Conservation (phyloP, 2,888 invertebrate genomes). For the Amblyjoppa proteus region DNA sequence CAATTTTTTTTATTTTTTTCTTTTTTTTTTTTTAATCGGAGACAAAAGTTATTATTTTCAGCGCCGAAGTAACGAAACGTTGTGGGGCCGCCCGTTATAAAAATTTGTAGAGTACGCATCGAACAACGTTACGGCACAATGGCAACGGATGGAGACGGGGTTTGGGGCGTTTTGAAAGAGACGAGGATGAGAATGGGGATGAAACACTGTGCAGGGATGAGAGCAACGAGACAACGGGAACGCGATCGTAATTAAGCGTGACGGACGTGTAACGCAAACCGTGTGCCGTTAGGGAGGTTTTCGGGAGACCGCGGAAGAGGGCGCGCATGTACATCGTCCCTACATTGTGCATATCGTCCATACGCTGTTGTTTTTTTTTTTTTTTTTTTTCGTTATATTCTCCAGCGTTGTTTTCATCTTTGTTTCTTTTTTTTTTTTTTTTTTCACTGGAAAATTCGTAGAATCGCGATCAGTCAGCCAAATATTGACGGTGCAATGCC, state of each 20-base stretch:
- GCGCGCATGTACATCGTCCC: background rate
- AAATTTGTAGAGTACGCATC: conserved; percentile 5
- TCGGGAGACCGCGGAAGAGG: conserved; percentile 2
- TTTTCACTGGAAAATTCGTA: conserved; percentile 52
- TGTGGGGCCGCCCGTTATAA: background rate
- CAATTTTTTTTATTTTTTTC: too few species aligned
- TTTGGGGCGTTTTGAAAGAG: conserved; percentile 14
- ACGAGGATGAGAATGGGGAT: conserved; percentile 18
- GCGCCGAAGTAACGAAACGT: background rate
- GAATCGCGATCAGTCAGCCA: conserved; percentile 57
- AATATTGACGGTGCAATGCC: conserved; percentile 71
- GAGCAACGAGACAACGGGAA: conserved; percentile 60
- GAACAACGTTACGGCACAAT: conserved; percentile 27
- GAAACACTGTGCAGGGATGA: conserved; percentile 9
- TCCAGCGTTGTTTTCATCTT: conserved; percentile 19
- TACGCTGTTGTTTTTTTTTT: conserved; percentile 13
- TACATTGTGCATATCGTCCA: background rate
- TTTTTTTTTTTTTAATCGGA: background rate
- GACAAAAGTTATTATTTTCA: background rate
- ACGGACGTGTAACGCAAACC: conserved; percentile 69
- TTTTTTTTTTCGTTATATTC: conserved; percentile 28
- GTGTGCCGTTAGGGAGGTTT: conserved; percentile 41
- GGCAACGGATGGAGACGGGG: conserved; percentile 34
- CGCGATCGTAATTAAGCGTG: conserved; percentile 68
- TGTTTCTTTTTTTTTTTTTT: conserved; percentile 46